Evolutionary conservation across 2,797 vertebrate species (phyloP).

Genomic region (Coilia nasus): DNA sequence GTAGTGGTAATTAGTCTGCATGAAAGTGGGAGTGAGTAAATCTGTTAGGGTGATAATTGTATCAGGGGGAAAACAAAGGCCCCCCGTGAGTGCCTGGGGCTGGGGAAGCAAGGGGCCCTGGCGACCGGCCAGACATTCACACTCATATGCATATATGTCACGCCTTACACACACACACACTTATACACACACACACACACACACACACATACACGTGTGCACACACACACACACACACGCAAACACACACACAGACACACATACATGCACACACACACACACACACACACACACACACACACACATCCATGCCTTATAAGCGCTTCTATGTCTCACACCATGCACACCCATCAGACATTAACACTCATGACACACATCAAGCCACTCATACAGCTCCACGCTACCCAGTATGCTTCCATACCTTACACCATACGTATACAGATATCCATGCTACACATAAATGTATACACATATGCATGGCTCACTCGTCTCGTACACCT

Average conservation of each 20-base stretch:
- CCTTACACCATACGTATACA: no score
- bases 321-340: no score
- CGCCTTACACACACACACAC: slow-evolving; percentile 23
- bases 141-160: slow-evolving; percentile 24
- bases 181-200: neutral
- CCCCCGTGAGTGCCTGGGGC: slow-evolving; percentile 46
- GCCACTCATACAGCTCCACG: no score
- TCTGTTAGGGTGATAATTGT: slow-evolving; percentile 54
- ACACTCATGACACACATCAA: no score
- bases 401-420: no score
- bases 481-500: no score
- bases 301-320: neutral
- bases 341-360: no score
- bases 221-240: neutral
- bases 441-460: no score
- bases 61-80: slow-evolving; percentile 51
- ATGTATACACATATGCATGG: no score
- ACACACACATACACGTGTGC: neutral
- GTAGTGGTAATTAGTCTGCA: slow-evolving; percentile 52
- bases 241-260: neutral
- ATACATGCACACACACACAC: neutral
- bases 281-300: neutral
- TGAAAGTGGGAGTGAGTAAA: slow-evolving; percentile 47
- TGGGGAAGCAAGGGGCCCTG: slow-evolving; percentile 42
- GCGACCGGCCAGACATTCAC: slow-evolving; percentile 39